Evolutionary conservation across 2,797 vertebrate genomes (phyloP).

Genomic region (Lacerta viridis): DNA sequence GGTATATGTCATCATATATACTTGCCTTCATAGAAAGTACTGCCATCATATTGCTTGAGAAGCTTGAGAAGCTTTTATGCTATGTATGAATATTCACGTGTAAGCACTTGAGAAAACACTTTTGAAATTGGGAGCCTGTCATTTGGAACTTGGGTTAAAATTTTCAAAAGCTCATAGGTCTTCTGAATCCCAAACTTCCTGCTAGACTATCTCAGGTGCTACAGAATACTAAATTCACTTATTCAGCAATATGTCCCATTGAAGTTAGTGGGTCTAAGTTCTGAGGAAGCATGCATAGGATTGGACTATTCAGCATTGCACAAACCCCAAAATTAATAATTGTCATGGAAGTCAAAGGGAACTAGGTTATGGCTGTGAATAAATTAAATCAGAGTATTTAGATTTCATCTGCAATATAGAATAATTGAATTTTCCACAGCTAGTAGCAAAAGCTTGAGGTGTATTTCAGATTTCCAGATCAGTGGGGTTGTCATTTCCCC

Average conservation of each 20-base stretch:
- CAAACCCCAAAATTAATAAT: background rate
- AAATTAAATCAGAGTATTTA: background rate
- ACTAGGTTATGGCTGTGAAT: background rate
- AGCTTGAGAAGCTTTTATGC: constrained; percentile 44
- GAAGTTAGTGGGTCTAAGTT: background rate
- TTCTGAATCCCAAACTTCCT: background rate
- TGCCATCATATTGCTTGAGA: constrained; percentile 10
- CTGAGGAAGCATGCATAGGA: constrained; percentile 10
- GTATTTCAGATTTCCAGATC: background rate
- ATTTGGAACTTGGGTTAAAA: constrained; percentile 29
- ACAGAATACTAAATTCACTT: background rate
- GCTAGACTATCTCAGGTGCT: background rate
- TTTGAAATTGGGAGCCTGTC: constrained; percentile 31
- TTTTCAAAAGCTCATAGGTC: constrained; percentile 9
- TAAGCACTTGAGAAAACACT: constrained; percentile 31
- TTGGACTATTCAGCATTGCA: background rate
- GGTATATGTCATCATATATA: constrained; percentile 56
- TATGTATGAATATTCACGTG: background rate
- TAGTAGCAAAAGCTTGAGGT: background rate
- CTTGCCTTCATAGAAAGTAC: constrained; percentile 25
- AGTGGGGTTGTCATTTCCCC: background rate
- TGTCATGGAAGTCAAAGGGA: background rate
- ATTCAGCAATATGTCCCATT: background rate
- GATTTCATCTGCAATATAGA: constrained; percentile 1
- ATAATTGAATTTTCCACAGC: background rate